Conservation (phyloP, 2,113 vertebrate species). For the Takifugu bimaculatus region DNA sequence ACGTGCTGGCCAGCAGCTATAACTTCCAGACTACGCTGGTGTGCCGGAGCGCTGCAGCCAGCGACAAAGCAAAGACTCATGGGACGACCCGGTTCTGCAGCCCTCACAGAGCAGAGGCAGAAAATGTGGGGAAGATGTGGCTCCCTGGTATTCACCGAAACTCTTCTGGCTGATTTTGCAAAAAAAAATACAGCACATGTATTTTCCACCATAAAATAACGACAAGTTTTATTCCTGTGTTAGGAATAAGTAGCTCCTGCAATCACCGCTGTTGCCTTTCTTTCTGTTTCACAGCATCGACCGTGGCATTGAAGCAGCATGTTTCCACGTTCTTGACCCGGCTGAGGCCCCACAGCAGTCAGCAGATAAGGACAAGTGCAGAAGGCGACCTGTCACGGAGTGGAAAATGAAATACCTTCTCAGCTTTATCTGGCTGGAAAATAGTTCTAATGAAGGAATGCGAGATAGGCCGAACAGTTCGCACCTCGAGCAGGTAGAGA, state of each 20-base stretch:
- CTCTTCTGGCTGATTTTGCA: too few relatives aligned
- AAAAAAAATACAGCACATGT: too few relatives aligned
- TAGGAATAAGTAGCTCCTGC: neutral
- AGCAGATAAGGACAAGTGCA: constrained; percentile 49
- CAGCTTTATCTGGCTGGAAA: constrained; percentile 53
- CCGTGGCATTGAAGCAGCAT: neutral
- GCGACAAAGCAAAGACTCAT: neutral
- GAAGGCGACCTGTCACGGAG: constrained; percentile 58
- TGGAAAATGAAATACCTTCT: constrained; percentile 57
- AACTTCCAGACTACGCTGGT: too few relatives aligned
- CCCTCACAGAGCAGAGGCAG: neutral
- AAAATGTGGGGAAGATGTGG: too few relatives aligned
- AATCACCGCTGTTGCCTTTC: neutral
- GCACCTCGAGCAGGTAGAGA: constrained; percentile 21
- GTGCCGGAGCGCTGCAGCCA: too few relatives aligned
- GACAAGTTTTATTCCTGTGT: neutral
- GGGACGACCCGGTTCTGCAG: too few relatives aligned
- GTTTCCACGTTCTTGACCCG: neutral
- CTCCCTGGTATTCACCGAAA: too few relatives aligned
- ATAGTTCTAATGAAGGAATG: constrained; percentile 45
- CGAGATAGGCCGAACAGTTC: constrained; percentile 27
- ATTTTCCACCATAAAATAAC: too few relatives aligned
- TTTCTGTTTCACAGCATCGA: neutral
- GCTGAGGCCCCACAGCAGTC: constrained; percentile 3
- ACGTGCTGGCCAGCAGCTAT: too few relatives aligned